phyloP scores from a whole-genome alignment of 2,113 vertebrate species.

The Hymenochirus boettgeri region DNA sequence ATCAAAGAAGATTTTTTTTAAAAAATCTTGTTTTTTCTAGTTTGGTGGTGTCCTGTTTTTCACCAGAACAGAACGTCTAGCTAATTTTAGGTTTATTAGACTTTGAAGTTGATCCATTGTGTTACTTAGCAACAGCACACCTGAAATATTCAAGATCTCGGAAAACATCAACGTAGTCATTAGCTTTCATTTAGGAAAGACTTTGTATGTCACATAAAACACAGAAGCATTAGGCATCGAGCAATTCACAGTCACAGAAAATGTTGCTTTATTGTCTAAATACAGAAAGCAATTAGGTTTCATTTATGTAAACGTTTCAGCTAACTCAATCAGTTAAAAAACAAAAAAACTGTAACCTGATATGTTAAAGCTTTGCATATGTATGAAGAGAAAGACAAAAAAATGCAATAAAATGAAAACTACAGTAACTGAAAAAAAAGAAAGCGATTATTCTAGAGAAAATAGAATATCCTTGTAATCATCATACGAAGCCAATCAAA shows the following conservation, averaged over 20 bases:
- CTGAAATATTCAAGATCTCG: constrained; percentile 26
- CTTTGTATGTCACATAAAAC: constrained; percentile 16
- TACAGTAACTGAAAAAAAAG: too few species aligned
- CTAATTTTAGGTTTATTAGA: constrained; percentile 29
- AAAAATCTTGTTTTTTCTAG: not conserved
- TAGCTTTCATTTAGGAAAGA: constrained; percentile 30
- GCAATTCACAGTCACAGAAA: not conserved
- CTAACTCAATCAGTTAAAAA: constrained; percentile 19
- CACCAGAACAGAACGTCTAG: constrained; percentile 13
- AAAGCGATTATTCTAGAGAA: too few species aligned
- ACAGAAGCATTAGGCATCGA: not conserved
- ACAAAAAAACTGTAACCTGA: too few species aligned
- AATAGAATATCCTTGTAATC: too few species aligned
- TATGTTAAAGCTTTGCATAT: too few species aligned
- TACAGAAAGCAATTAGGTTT: not conserved
- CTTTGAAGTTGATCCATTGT: constrained; percentile 28
- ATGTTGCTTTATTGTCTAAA: not conserved
- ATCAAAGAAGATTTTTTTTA: not conserved
- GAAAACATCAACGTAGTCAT: constrained; percentile 27
- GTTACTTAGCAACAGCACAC: constrained; percentile 36
- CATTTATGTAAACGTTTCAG: constrained; percentile 21
- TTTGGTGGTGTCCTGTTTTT: not conserved
- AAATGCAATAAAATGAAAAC: too few species aligned
- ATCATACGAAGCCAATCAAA: too few species aligned
- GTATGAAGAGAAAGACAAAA: too few species aligned